Evolutionary conservation across 2,113 vertebrate species (phyloP).

Genomic region (Mus pahari): DNA sequence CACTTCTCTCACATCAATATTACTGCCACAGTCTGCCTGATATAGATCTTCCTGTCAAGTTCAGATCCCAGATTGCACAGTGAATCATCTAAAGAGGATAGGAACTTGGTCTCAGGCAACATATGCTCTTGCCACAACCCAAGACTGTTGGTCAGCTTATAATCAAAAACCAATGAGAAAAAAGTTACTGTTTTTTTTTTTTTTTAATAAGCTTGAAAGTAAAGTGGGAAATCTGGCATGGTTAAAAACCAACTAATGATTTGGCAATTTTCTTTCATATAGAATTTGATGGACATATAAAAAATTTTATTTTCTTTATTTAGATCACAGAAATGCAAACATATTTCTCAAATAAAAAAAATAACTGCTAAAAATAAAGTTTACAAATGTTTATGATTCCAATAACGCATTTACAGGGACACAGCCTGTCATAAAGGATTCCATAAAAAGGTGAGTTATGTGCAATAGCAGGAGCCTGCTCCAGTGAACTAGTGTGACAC

Average conservation of each 20-base stretch:
- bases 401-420: neutral
- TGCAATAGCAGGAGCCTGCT: neutral
- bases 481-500: neutral
- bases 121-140: neutral
- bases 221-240: neutral
- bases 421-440: neutral
- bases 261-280: neutral
- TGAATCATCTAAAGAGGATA: neutral
- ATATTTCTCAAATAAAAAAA: neutral
- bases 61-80: neutral
- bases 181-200: neutral
- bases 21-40: neutral
- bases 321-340: neutral
- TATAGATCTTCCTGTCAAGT: neutral
- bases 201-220: neutral
- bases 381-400: neutral
- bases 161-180: neutral
- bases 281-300: neutral
- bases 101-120: neutral
- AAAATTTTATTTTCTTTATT: neutral
- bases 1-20: neutral
- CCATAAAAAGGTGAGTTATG: neutral
- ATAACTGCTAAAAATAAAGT: neutral
- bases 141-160: neutral
- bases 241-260: neutral